Evolutionary conservation across 1,140 invertebrate genomes (phyloP).

Genomic region (Myzus persicae): DNA sequence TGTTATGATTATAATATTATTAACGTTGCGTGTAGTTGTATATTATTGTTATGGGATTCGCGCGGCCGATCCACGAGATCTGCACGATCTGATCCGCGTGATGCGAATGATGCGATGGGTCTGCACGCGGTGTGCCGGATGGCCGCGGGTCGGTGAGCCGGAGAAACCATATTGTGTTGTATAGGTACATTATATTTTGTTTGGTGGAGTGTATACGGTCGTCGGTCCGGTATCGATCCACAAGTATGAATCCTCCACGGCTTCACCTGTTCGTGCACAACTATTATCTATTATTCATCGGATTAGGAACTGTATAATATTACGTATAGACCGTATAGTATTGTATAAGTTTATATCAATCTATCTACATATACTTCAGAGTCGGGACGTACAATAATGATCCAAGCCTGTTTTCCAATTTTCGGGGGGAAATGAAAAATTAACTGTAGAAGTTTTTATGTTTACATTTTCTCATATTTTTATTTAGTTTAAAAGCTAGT

Average conservation of each 20-base stretch:
- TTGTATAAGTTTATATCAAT: neutral
- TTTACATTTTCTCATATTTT: neutral
- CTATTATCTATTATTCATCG: neutral
- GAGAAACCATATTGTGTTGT: conserved; percentile 26
- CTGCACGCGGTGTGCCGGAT: neutral
- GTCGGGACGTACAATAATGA: no score
- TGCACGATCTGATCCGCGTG: neutral
- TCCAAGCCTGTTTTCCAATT: neutral
- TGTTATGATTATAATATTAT: conserved; percentile 4
- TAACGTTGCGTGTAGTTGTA: neutral
- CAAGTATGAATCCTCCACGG: neutral
- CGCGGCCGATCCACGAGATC: neutral
- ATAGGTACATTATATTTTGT: neutral
- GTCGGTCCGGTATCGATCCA: neutral
- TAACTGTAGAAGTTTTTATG: neutral
- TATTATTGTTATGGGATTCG: conserved; percentile 15
- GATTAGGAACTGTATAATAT: neutral
- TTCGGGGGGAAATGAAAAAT: neutral
- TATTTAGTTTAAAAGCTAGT: neutral
- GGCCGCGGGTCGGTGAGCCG: conserved; percentile 8
- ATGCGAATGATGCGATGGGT: neutral
- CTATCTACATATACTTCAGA: no score
- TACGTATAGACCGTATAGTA: neutral
- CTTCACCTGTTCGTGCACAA: neutral
- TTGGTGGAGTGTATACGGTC: neutral